Percentiles rank a stretch among this genome's conserved stretches.
These are phyloP conservation scores for Luidia sarsii DNA, from an alignment of 53 echinoderm and acorn worm genomes.

Conservation along the genomic window DNA sequence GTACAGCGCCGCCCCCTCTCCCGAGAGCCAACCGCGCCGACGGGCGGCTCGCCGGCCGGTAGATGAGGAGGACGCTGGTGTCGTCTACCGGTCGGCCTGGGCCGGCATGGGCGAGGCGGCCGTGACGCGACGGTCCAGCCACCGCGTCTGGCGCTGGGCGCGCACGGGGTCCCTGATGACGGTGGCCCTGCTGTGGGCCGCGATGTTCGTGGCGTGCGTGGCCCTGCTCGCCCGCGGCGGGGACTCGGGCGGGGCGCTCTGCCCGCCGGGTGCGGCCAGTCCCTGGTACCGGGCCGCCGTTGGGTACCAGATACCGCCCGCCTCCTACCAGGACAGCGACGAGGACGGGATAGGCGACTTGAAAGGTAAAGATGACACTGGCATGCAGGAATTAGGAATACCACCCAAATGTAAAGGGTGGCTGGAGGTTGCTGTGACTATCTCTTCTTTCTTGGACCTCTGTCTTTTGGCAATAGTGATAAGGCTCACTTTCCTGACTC, in stretches of 20 bases:
- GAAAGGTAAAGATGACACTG: conserved; percentile 52
- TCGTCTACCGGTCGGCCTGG: conserved; percentile 46
- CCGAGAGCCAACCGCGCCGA: too few species aligned
- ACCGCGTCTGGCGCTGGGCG: conserved; percentile 79
- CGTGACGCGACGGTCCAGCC: conserved; percentile 64
- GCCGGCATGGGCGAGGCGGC: conserved; percentile 69
- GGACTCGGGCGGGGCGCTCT: neutral
- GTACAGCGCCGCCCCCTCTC: too few species aligned
- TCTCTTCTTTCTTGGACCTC: too few species aligned
- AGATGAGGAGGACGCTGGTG: conserved; percentile 35
- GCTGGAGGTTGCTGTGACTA: too few species aligned
- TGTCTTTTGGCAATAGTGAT: too few species aligned
- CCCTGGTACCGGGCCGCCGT: conserved; percentile 81
- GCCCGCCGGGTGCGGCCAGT: conserved; percentile 31
- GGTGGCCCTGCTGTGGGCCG: conserved; percentile 70
- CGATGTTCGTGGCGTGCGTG: conserved; percentile 76
- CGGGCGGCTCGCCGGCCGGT: conserved; percentile 17
- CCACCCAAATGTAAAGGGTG: too few species aligned
- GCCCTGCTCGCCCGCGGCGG: conserved; percentile 53
- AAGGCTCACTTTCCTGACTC: too few species aligned
- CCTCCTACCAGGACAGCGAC: conserved; percentile 80
- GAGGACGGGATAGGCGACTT: conserved; percentile 83
- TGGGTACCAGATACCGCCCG: conserved; percentile 69
- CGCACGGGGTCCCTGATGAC: conserved; percentile 75
- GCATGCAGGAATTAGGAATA: too few species aligned